Percentiles rank a stretch among this genome's conserved stretches.
Conservation (phyloP, 2,888 invertebrate species). For the Bugulina stolonifera region DNA sequence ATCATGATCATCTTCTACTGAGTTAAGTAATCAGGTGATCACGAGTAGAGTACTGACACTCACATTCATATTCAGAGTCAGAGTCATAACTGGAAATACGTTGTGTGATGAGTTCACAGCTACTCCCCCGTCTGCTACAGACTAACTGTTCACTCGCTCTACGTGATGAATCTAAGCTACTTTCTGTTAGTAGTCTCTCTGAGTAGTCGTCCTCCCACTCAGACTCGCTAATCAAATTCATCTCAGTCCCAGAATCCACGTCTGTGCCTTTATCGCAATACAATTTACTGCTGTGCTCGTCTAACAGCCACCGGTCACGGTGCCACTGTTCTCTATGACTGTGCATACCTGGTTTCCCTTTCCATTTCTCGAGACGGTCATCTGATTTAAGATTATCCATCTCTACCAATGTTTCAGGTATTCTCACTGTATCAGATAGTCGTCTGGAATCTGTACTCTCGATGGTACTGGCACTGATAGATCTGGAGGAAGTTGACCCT, state of each 20-base stretch:
- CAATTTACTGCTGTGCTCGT: neutral
- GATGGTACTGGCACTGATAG: constrained; percentile 4
- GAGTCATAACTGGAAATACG: neutral
- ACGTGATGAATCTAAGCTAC: neutral
- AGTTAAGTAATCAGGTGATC: neutral
- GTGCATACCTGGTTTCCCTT: neutral
- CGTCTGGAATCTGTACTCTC: neutral
- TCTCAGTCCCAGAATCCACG: neutral
- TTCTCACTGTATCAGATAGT: neutral
- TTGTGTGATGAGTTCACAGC: neutral
- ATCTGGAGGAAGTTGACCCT: neutral
- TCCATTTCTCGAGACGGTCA: neutral
- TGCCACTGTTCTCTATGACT: neutral
- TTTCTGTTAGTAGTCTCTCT: neutral
- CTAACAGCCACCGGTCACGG: neutral
- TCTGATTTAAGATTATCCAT: neutral
- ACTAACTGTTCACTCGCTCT: too few species aligned
- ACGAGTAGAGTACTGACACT: neutral
- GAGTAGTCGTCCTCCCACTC: neutral
- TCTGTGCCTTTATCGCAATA: constrained; percentile 1
- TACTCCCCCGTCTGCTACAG: too few species aligned
- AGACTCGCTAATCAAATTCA: neutral
- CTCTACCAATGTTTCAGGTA: constrained; percentile 17
- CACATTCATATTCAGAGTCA: neutral
- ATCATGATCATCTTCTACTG: too few species aligned